Percentiles rank a stretch among this genome's conserved stretches.
Evolutionary conservation across 1,140 invertebrate species (phyloP).

Genomic region (Eubasilissa regina): DNA sequence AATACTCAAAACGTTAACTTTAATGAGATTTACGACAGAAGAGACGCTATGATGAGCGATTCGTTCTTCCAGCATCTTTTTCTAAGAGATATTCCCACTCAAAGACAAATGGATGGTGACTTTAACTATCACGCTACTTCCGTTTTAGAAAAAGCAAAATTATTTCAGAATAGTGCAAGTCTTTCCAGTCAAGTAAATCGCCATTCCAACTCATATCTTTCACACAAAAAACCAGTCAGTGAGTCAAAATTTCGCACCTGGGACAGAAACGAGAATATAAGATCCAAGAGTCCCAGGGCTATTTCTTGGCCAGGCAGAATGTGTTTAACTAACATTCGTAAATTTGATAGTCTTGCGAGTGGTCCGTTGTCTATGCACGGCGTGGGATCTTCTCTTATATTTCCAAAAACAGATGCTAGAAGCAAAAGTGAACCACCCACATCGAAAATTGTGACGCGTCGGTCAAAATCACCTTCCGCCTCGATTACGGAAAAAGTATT

Average conservation of each 20-base stretch:
- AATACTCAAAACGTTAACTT: constrained; percentile 62
- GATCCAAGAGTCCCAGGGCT: constrained; percentile 64
- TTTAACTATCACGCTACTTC: constrained; percentile 67
- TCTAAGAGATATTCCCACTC: constrained; percentile 68
- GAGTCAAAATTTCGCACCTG: constrained; percentile 81
- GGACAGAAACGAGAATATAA: constrained; percentile 71
- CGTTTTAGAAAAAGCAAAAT: constrained; percentile 77
- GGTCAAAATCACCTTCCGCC: constrained; percentile 67
- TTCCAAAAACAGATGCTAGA: constrained; percentile 62
- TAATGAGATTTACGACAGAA: constrained; percentile 73
- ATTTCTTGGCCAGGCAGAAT: constrained; percentile 71
- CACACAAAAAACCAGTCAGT: constrained; percentile 79
- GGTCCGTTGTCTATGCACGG: constrained; percentile 18
- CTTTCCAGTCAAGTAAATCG: constrained; percentile 73
- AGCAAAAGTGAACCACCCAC: constrained; percentile 73
- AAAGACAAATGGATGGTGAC: constrained; percentile 55
- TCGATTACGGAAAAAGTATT: constrained; percentile 44
- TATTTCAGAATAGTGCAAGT: constrained; percentile 73
- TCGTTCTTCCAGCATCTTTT: constrained; percentile 83
- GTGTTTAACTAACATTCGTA: constrained; percentile 61
- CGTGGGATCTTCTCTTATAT: constrained; percentile 62
- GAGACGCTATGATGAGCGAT: constrained; percentile 74
- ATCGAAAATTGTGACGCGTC: constrained; percentile 69
- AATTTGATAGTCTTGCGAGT: constrained; percentile 66
- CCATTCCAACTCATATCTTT: constrained; percentile 76